Percentiles rank a stretch among this genome's conserved stretches.
Conservation (phyloP, 2,797 vertebrate species). For the Ceryle rudis region DNA sequence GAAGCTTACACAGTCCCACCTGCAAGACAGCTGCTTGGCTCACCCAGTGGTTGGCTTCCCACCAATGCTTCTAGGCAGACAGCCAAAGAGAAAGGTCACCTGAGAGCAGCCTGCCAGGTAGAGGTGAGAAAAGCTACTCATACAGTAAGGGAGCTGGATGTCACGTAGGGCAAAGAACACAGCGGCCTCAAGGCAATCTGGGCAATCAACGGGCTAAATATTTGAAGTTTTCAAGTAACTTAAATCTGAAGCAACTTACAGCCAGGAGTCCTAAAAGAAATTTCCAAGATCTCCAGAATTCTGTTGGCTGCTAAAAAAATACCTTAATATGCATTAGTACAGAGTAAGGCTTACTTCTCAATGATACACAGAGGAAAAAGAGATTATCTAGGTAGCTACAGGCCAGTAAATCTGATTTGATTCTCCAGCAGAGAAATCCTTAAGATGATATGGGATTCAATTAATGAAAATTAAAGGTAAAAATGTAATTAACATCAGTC, state of each 20-base stretch:
- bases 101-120: neutral
- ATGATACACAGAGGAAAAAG: neutral
- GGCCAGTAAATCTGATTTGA: neutral
- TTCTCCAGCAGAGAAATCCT: neutral
- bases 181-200: neutral
- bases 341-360: neutral
- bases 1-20: neutral
- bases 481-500: neutral
- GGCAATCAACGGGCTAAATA: neutral
- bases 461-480: slow-evolving; percentile 3
- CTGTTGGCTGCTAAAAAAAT: neutral
- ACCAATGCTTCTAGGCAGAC: neutral
- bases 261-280: neutral
- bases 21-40: neutral
- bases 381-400: neutral
- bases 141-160: neutral
- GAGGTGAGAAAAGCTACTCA: neutral
- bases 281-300: neutral
- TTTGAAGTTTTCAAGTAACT: neutral
- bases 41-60: neutral
- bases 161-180: neutral
- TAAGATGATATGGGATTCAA: neutral
- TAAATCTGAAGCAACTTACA: neutral
- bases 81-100: neutral
- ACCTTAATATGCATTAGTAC: neutral